Base-by-base conservation (phyloP, 2,888 invertebrate species). In the Strigamia transsilvanica region DNA sequence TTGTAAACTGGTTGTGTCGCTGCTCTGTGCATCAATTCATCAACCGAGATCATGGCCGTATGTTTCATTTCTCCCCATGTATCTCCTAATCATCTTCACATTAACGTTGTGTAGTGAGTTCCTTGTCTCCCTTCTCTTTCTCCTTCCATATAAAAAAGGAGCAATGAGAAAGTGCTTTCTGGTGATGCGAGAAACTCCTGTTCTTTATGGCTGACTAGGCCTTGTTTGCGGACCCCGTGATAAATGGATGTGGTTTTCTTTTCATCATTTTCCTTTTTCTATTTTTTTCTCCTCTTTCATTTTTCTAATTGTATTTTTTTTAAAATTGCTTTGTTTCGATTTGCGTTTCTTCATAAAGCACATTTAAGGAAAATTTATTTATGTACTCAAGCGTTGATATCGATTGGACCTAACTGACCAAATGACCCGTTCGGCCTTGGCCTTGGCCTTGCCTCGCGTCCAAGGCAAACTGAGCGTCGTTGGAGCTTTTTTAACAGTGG, bases 51-150 rank as follows among this genome's bases (percentile, higher is more conserved):
- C 73, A 73, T n/a, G 73, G 73, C 73, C 23, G 32, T 73, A 73
- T 73, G 73, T 73, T 73, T 23, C 73, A 73, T 73, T 73, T 73
- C 73, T 73, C 73, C 61, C 73, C 73, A 73, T 27, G 73, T 73
- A 73, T 73, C 73, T 73, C 73, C 27, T 73, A 73, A 73, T 73
- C 73, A 73, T 73, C 73, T 73, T 73, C 73, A 73, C 73, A 73
- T 73, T 73, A 73, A 73, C 73, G 73, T 73, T 73, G 73, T 73
- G 73, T 73, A 73, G 73, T 27, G 23, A 73, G 73, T 73, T 73
- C 73, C 32, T 32, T n/a, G 15, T n/a, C 12, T 15, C 32, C 73
- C 32, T 27, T 23, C 32, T 73, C 73, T 73, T 13, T 23, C 46
- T 46, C 46, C n/a, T 46, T 18, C 18, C 9, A 56, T 56, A 56